phyloP scores from a whole-genome alignment of 2,797 vertebrate genomes.

The Thaleichthys pacificus region DNA sequence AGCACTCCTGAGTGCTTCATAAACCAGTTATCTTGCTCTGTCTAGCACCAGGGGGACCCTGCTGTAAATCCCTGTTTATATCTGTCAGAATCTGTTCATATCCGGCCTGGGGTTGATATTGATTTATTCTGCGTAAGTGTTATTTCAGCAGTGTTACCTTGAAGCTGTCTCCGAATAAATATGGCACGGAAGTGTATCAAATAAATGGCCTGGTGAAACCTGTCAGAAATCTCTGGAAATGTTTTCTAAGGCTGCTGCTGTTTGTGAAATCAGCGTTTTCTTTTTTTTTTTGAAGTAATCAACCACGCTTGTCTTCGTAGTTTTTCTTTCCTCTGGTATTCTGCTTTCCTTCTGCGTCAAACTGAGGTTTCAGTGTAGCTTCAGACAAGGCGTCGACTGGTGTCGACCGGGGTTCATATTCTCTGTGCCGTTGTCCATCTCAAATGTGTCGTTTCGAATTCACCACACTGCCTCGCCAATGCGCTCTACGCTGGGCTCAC shows the following conservation, averaged over 20 bases:
- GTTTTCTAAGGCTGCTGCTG: background rate
- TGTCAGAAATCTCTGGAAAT: background rate
- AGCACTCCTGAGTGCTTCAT: background rate
- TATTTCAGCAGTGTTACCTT: constrained; percentile 4
- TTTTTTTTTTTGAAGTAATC: background rate
- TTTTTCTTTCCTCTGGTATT: background rate
- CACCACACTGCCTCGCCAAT: too few species aligned
- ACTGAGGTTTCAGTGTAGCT: background rate
- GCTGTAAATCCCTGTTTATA: background rate
- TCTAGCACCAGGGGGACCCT: background rate
- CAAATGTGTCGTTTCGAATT: too few species aligned
- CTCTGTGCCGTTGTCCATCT: background rate
- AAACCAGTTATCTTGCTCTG: background rate
- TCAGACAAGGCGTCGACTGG: background rate
- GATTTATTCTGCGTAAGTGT: background rate
- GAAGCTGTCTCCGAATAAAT: background rate
- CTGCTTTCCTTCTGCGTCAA: background rate
- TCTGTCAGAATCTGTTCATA: background rate
- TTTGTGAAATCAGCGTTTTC: background rate
- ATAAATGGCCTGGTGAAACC: background rate
- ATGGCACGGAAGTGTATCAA: background rate
- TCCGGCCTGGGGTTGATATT: background rate
- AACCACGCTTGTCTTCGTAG: background rate
- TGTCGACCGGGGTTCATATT: background rate
- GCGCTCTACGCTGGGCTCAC: background rate